Evolutionary conservation across 1,140 invertebrate genomes (phyloP).

Genomic region (Neodiprion pinetum): DNA sequence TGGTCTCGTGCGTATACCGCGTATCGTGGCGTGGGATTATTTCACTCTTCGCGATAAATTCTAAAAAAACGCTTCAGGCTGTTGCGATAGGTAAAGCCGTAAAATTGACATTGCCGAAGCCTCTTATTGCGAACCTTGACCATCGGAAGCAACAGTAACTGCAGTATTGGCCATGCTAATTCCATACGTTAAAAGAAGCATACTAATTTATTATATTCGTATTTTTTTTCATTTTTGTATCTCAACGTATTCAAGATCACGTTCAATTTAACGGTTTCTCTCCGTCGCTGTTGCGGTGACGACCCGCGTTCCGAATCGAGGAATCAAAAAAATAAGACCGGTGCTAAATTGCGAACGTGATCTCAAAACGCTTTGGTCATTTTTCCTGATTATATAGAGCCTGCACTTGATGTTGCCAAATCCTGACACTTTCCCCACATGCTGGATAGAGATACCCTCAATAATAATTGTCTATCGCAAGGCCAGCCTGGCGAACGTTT

Average conservation of each 20-base stretch:
- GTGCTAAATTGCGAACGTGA: no score
- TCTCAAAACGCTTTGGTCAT: no score
- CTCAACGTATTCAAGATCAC: neutral
- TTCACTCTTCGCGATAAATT: neutral
- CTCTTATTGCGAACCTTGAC: neutral
- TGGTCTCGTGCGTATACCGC: slow-evolving; percentile 11
- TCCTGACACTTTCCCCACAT: neutral
- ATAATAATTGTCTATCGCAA: neutral
- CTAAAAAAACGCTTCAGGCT: slow-evolving; percentile 3
- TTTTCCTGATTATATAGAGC: neutral
- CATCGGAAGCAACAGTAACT: no score
- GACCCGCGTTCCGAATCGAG: no score
- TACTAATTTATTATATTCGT: neutral
- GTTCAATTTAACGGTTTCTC: neutral
- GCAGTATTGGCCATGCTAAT: no score
- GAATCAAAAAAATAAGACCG: no score
- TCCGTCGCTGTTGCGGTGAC: no score
- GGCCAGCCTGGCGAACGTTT: neutral
- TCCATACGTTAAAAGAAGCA: no score
- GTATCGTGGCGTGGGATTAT: slow-evolving; percentile 6
- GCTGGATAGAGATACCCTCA: neutral
- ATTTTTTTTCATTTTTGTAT: neutral
- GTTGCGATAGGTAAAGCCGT: neutral
- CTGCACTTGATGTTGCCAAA: neutral
- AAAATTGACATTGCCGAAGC: neutral